Conservation (phyloP, 1,140 invertebrate species). For the Mactra quadrangularis region DNA sequence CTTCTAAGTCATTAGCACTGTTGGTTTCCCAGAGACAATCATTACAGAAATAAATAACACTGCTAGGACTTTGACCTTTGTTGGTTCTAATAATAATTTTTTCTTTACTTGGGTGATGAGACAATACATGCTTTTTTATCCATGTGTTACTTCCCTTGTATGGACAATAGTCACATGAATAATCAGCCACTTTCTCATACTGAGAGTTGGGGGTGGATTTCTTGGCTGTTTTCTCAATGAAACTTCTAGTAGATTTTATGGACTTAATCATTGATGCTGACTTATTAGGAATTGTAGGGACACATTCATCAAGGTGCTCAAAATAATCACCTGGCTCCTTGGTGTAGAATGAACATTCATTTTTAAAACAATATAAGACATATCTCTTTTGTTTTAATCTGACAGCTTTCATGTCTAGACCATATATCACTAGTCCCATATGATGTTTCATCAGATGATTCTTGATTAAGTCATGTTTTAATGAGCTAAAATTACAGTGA, state of each 20-base stretch:
- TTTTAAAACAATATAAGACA: slow-evolving; percentile 75
- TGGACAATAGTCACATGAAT: slow-evolving; percentile 66
- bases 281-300: slow-evolving; percentile 62
- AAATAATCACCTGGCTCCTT: slow-evolving; percentile 69
- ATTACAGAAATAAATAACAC: slow-evolving; percentile 73
- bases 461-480: slow-evolving; percentile 53
- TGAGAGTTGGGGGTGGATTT: too few relatives aligned
- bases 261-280: slow-evolving; percentile 69
- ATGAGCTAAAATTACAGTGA: slow-evolving; percentile 74
- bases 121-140: slow-evolving; percentile 70
- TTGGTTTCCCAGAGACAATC: slow-evolving; percentile 69
- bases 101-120: slow-evolving; percentile 63
- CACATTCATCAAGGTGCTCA: slow-evolving; percentile 74
- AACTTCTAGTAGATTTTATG: slow-evolving; percentile 71
- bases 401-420: slow-evolving; percentile 71
- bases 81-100: too few relatives aligned
- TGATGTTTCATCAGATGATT: slow-evolving; percentile 70
- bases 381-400: slow-evolving; percentile 70
- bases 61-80: too few relatives aligned
- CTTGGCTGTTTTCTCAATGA: slow-evolving; percentile 67
- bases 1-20: slow-evolving; percentile 58
- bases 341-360: slow-evolving; percentile 76
- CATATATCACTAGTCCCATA: slow-evolving; percentile 71
- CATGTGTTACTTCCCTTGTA: slow-evolving; percentile 68
- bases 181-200: slow-evolving; percentile 60